Conservation (phyloP, 2,888 invertebrate genomes). For the Noctua janthe region DNA sequence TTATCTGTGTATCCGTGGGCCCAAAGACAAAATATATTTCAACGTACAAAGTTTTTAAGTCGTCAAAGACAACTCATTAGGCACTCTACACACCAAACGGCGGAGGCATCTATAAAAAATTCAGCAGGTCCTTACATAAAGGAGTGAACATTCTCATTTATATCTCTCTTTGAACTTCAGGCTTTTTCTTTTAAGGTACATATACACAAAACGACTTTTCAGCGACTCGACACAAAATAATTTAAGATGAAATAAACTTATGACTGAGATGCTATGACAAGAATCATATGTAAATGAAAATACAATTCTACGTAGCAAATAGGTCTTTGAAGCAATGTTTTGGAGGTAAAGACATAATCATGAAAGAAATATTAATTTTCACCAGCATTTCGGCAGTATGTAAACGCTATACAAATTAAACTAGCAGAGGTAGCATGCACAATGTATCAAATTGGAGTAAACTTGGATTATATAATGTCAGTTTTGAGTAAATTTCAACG, state of each 20-base stretch:
- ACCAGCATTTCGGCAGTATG: background rate
- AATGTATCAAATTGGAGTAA: background rate
- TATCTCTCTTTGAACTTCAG: constrained; percentile 82
- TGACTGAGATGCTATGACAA: constrained; percentile 14
- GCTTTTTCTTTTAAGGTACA: constrained; percentile 78
- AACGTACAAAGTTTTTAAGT: constrained; percentile 77
- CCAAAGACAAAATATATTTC: constrained; percentile 71
- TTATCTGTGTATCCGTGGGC: constrained; percentile 61
- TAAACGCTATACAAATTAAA: background rate
- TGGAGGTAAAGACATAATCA: background rate
- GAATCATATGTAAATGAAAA: constrained; percentile 20
- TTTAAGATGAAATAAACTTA: constrained; percentile 49
- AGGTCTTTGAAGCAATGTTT: background rate
- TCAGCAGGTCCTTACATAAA: constrained; percentile 77
- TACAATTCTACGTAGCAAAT: constrained; percentile 16
- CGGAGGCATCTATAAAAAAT: constrained; percentile 80
- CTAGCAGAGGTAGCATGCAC: background rate
- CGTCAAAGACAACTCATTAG: constrained; percentile 82
- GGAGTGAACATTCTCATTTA: constrained; percentile 76
- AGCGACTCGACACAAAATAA: constrained; percentile 52
- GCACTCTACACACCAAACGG: constrained; percentile 80
- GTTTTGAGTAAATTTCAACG: background rate
- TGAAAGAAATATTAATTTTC: background rate
- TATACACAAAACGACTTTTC: constrained; percentile 69
- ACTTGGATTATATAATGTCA: background rate